Conservation (phyloP, 2,888 invertebrate species). For the Desoria tigrina region DNA sequence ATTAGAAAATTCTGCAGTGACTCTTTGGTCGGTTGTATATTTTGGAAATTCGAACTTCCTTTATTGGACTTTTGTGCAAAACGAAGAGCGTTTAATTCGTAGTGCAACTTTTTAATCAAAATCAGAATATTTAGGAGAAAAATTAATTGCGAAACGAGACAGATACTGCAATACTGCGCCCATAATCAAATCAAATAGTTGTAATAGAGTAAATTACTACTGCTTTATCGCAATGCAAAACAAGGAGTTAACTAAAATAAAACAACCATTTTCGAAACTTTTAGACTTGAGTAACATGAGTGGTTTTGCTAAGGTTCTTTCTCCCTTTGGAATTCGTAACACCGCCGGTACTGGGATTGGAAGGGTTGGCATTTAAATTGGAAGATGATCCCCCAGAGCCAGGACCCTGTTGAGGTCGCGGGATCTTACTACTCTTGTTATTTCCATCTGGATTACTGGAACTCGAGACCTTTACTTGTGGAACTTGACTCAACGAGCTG, state of each 20-base stretch:
- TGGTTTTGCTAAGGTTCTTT: conserved; percentile 48
- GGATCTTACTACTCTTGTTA: conserved; percentile 26
- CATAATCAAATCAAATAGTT: no score
- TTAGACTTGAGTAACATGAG: conserved; percentile 52
- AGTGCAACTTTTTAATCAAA: no score
- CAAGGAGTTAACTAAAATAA: not conserved
- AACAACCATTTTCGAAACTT: not conserved
- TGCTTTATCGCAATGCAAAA: no score
- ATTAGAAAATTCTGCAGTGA: no score
- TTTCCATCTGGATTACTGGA: conserved; percentile 24
- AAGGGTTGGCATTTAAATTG: conserved; percentile 17
- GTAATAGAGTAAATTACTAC: no score
- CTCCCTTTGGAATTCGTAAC: conserved; percentile 20
- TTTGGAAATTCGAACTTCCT: no score
- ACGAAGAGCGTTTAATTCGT: no score
- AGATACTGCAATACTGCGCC: no score
- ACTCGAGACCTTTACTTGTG: conserved; percentile 23
- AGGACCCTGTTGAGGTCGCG: conserved; percentile 20
- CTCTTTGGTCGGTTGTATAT: no score
- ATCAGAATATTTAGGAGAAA: no score
- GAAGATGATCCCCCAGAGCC: conserved; percentile 16
- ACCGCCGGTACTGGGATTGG: conserved; percentile 13
- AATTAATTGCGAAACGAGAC: no score
- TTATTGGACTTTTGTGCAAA: no score
- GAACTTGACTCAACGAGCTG: not conserved